Conservation (phyloP, 2,113 vertebrate species). For the Ophiodon elongatus region DNA sequence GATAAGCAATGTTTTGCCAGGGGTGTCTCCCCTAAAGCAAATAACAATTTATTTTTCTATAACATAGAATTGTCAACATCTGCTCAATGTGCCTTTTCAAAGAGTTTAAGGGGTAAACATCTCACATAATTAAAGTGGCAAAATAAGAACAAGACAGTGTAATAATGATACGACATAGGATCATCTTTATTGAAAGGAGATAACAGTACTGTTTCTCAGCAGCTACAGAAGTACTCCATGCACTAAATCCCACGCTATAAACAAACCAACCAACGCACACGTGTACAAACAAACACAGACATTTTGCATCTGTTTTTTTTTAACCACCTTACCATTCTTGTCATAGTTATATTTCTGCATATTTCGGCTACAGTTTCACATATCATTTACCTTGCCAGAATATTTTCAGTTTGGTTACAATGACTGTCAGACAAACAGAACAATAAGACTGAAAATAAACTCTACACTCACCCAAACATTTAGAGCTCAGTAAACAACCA, state of each 20-base stretch:
- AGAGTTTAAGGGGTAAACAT: neutral
- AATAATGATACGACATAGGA: conserved; percentile 55
- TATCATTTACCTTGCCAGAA: conserved; percentile 17
- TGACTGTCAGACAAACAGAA: conserved; percentile 42
- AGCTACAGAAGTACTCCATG: conserved; percentile 83
- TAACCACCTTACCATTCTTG: conserved; percentile 21
- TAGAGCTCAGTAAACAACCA: conserved; percentile 37
- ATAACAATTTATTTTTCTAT: neutral
- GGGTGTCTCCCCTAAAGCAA: neutral
- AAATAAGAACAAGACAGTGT: conserved; percentile 3
- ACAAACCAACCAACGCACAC: conserved; percentile 64
- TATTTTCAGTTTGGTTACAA: conserved; percentile 49
- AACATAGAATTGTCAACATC: neutral
- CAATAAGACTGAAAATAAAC: conserved; percentile 21
- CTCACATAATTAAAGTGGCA: neutral
- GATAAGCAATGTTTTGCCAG: neutral
- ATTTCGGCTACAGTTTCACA: conserved; percentile 48
- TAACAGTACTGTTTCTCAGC: conserved; percentile 67
- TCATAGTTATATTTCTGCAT: conserved; percentile 52
- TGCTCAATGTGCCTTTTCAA: neutral
- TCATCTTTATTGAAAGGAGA: conserved; percentile 82
- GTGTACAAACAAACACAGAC: conserved; percentile 69
- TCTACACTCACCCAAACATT: conserved; percentile 29
- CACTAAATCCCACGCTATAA: conserved; percentile 79
- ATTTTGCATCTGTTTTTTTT: conserved; percentile 37